These are phyloP conservation scores for Lutjanus erythropterus DNA, from an alignment of 2,113 vertebrate species.

Conservation along the genomic window DNA sequence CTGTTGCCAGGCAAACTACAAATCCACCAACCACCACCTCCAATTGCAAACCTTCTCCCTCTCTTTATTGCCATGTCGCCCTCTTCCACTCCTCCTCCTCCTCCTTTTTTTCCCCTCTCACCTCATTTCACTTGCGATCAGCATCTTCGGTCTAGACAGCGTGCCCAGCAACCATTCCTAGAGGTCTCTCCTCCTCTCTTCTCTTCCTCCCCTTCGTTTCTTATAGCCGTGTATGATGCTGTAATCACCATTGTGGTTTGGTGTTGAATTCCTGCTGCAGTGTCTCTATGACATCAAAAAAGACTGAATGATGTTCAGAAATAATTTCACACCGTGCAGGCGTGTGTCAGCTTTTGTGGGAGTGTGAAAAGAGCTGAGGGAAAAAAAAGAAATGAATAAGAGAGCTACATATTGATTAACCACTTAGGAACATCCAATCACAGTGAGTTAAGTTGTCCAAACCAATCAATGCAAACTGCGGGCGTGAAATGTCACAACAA, in stretches of 20 bases:
- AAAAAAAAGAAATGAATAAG: neutral
- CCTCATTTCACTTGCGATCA: slow-evolving; percentile 69
- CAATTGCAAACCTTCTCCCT: slow-evolving; percentile 39
- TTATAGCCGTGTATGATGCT: neutral
- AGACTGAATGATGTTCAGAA: neutral
- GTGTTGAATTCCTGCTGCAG: neutral
- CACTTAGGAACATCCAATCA: neutral
- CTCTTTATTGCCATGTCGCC: slow-evolving; percentile 32
- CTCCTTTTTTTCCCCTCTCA: slow-evolving; percentile 28
- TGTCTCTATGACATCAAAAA: neutral
- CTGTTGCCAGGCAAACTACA: slow-evolving; percentile 81
- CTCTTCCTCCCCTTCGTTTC: slow-evolving; percentile 13
- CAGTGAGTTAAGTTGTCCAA: too few relatives aligned
- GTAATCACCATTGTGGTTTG: slow-evolving; percentile 33
- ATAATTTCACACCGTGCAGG: neutral
- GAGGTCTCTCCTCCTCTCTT: slow-evolving; percentile 26
- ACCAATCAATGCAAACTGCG: neutral
- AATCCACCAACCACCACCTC: slow-evolving; percentile 51
- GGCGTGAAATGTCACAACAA: neutral
- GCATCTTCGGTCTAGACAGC: slow-evolving; percentile 42
- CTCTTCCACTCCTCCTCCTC: slow-evolving; percentile 40
- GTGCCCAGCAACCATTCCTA: slow-evolving; percentile 45
- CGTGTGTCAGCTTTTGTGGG: slow-evolving; percentile 5
- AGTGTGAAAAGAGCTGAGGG: neutral
- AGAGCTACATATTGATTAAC: neutral